Evolutionary conservation across 1,140 invertebrate species (phyloP).

Genomic region (Drosophila equinoxialis): DNA sequence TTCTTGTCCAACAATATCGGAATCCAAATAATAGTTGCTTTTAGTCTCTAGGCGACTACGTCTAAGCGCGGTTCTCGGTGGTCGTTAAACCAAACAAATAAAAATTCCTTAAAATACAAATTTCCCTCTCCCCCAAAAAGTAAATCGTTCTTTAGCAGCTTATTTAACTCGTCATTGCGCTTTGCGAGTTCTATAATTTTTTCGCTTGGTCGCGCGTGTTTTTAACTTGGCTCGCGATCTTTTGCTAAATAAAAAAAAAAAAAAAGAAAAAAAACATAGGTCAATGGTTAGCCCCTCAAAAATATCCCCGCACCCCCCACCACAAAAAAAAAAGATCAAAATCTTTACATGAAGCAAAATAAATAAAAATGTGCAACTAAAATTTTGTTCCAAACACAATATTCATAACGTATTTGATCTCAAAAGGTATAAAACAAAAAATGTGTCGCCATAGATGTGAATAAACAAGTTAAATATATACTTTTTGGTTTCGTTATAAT

Average conservation of each 20-base stretch:
- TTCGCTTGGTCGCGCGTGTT: slow-evolving; percentile 17
- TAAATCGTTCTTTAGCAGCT: neutral
- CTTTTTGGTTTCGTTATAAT: too few species aligned
- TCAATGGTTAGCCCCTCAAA: too few species aligned
- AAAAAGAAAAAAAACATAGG: too few species aligned
- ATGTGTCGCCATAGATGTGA: too few species aligned
- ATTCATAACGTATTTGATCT: too few species aligned
- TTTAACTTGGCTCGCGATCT: slow-evolving; percentile 22
- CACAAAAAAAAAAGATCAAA: neutral
- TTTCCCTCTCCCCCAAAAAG: neutral
- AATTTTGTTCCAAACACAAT: too few species aligned
- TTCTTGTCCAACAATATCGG: slow-evolving; percentile 40
- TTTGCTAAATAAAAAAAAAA: neutral
- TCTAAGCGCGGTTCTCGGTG: slow-evolving; percentile 69
- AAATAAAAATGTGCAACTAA: too few species aligned
- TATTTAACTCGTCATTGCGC: slow-evolving; percentile 17
- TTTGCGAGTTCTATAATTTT: slow-evolving; percentile 8
- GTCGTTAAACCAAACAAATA: slow-evolving; percentile 22
- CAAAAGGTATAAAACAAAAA: too few species aligned
- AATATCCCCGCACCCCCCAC: neutral
- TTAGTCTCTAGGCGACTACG: slow-evolving; percentile 75
- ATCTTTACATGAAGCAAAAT: neutral
- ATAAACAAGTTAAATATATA: too few species aligned
- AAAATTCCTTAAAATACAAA: neutral
- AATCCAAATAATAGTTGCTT: slow-evolving; percentile 39